phyloP scores from a whole-genome alignment of 2,888 invertebrate genomes.

The Cacoxenus indagator region DNA sequence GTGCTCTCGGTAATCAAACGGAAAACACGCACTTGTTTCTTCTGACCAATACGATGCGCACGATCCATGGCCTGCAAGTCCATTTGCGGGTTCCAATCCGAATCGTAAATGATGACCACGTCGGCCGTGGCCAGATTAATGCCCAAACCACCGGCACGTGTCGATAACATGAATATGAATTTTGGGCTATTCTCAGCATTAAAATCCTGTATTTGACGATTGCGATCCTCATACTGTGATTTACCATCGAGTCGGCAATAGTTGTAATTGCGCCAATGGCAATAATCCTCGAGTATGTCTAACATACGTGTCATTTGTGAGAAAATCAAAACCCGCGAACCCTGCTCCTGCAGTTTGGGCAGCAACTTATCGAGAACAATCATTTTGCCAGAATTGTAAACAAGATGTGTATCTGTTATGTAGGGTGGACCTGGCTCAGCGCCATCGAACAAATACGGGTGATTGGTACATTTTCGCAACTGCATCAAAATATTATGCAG shows the following conservation, averaged over 20 bases:
- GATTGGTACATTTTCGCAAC: conserved; percentile 96
- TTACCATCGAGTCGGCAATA: conserved; percentile 95
- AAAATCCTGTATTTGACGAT: conserved; percentile 94
- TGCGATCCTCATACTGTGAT: conserved; percentile 96
- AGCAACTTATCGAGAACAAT: conserved; percentile 94
- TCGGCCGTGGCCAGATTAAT: conserved; percentile 98
- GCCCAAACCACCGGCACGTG: conserved; percentile 97
- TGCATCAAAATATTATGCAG: conserved; percentile 99
- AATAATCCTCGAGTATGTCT: conserved; percentile 96
- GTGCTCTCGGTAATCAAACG: conserved; percentile 98
- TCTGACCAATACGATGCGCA: conserved; percentile 98
- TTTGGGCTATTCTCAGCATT: conserved; percentile 89
- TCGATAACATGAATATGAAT: conserved; percentile 98
- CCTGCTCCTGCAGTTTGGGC: conserved; percentile 90
- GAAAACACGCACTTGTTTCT: conserved; percentile 93
- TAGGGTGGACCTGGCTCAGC: conserved; percentile 99
- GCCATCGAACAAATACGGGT: conserved; percentile 98
- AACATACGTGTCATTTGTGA: conserved; percentile 97
- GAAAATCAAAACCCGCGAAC: conserved; percentile 93
- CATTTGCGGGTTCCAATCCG: conserved; percentile 99
- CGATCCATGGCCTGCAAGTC: conserved; percentile 96
- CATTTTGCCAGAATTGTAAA: conserved; percentile 97
- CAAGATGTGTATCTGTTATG: conserved; percentile 95
- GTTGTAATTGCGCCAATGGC: conserved; percentile 86
- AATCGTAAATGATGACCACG: conserved; percentile 97